These are phyloP conservation scores for Podargus strigoides DNA, from an alignment of 2,797 vertebrate species.

Conservation along the genomic window DNA sequence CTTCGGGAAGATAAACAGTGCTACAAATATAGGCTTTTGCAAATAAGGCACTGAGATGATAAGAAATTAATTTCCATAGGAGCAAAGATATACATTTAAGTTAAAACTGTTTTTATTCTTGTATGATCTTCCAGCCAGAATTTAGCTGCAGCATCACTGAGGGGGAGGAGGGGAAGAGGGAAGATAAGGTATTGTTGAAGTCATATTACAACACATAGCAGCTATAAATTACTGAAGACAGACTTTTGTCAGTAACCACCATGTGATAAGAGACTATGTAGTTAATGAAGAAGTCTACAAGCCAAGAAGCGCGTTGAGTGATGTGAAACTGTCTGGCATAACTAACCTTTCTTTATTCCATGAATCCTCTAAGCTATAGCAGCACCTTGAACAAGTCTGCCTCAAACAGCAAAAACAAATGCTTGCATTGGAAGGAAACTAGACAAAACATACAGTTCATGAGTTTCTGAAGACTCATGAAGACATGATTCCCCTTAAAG, in stretches of 20 bases:
- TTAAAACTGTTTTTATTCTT: neutral
- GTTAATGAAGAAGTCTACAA: neutral
- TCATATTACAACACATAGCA: neutral
- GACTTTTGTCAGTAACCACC: neutral
- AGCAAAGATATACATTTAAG: neutral
- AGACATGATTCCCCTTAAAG: neutral
- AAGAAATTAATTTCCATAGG: constrained; percentile 12
- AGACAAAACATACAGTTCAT: neutral
- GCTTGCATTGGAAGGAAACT: neutral
- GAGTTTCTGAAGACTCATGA: neutral
- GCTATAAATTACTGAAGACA: neutral
- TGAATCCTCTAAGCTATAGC: neutral
- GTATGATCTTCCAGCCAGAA: neutral
- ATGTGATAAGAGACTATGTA: neutral
- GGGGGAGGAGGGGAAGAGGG: too few relatives aligned
- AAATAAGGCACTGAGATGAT: neutral
- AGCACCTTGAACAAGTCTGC: neutral
- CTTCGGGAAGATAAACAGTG: neutral
- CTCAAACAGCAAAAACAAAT: neutral
- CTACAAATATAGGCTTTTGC: neutral
- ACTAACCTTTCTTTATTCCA: neutral
- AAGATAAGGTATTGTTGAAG: neutral
- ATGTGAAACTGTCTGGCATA: neutral
- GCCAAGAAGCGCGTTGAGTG: neutral
- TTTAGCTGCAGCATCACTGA: neutral